phyloP scores from a whole-genome alignment of 2,888 invertebrate species.

The Eupithecia exiguata region DNA sequence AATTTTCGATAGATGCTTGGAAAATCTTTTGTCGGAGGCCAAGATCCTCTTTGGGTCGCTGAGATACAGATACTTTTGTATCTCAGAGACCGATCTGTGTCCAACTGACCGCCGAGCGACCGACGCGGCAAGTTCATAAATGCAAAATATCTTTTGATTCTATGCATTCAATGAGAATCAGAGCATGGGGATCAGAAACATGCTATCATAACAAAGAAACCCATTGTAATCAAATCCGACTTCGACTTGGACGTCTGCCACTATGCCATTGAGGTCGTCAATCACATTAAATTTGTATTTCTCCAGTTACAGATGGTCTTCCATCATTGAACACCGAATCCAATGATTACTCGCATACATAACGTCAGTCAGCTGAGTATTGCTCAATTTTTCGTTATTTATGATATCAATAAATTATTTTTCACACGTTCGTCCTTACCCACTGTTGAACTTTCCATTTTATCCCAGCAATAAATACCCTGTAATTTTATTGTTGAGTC shows the following conservation, averaged over 20 bases:
- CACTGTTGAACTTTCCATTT: constrained; percentile 42
- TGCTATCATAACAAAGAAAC: background rate
- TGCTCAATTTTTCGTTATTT: constrained; percentile 47
- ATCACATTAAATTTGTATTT: background rate
- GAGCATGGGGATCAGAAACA: background rate
- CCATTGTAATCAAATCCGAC: background rate
- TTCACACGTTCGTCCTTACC: constrained; percentile 25
- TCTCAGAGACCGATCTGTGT: no score
- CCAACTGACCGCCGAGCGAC: no score
- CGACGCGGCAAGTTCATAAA: background rate
- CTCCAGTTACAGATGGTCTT: constrained; percentile 6
- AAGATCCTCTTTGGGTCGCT: background rate
- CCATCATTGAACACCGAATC: background rate
- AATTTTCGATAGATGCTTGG: background rate
- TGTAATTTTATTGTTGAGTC: constrained; percentile 26
- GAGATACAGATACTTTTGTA: no score
- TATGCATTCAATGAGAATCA: background rate
- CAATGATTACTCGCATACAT: constrained; percentile 16
- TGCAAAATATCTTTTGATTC: background rate
- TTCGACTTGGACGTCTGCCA: background rate
- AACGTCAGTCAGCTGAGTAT: constrained; percentile 29
- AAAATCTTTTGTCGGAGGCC: background rate
- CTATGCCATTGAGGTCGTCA: background rate
- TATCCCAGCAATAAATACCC: constrained; percentile 34
- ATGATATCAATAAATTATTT: constrained; percentile 46